A percentile compares a stretch with the other conserved stretches of the same genome.
Conservation (phyloP, 2,888 invertebrate genomes). For the Tromatobia lineatoria region DNA sequence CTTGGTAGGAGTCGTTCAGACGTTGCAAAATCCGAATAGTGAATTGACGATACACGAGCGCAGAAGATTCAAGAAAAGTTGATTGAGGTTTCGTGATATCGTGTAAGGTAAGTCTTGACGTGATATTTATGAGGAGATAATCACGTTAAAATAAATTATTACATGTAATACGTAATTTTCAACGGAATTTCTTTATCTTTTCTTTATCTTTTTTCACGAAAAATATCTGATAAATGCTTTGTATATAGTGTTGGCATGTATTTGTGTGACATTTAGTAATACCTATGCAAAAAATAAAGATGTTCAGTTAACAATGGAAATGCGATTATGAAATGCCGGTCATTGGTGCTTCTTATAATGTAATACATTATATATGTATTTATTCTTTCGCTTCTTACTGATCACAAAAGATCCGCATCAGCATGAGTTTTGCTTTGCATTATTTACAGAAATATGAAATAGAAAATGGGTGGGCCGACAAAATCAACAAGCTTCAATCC, state of each 20-base stretch:
- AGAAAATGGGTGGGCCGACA: neutral
- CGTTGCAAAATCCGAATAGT: conserved; percentile 1
- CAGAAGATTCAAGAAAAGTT: neutral
- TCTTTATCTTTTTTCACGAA: neutral
- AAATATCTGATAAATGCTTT: neutral
- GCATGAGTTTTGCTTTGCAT: conserved; percentile 2
- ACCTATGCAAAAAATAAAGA: neutral
- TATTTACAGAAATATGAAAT: neutral
- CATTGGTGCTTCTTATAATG: conserved; percentile 4
- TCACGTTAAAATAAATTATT: too few relatives aligned
- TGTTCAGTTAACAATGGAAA: conserved; percentile 6
- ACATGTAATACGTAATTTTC: too few relatives aligned
- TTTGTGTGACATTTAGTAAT: too few relatives aligned
- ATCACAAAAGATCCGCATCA: conserved; percentile 19
- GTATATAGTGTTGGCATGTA: conserved; percentile 1
- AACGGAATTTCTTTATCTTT: too few relatives aligned
- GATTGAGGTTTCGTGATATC: too few relatives aligned
- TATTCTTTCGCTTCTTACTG: conserved; percentile 1
- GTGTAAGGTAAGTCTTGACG: too few relatives aligned
- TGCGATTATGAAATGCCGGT: neutral
- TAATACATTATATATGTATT: conserved; percentile 10
- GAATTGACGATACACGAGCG: too few relatives aligned
- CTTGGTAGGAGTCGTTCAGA: neutral
- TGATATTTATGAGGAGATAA: too few relatives aligned
- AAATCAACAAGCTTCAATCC: neutral